Conservation (phyloP, 2,113 vertebrate genomes). For the Hiodon tergisus region DNA sequence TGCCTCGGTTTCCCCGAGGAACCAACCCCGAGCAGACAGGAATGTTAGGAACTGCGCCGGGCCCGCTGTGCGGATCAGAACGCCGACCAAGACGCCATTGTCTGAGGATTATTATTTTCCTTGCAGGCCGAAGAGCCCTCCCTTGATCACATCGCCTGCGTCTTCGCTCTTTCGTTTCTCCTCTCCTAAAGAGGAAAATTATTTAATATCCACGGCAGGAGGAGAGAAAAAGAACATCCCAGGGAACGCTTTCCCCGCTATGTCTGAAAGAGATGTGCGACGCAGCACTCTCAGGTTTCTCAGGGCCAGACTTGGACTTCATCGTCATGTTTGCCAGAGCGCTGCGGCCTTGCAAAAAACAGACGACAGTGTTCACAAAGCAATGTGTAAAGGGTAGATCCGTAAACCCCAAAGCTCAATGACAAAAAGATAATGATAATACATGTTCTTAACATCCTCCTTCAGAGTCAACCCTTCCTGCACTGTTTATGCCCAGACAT, state of each 20-base stretch:
- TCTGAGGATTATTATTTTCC: slow-evolving; percentile 54
- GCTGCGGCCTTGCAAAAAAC: not conserved
- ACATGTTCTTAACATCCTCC: too few relatives aligned
- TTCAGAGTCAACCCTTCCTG: not conserved
- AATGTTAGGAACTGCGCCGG: slow-evolving; percentile 47
- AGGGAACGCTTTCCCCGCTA: not conserved
- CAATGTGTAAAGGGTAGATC: not conserved
- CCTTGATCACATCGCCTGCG: slow-evolving; percentile 27
- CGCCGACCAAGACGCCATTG: slow-evolving; percentile 41
- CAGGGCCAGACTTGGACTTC: not conserved
- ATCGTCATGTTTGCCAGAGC: not conserved
- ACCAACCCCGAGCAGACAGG: slow-evolving; percentile 49
- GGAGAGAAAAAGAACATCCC: not conserved
- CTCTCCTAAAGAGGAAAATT: slow-evolving; percentile 36
- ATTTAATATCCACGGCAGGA: slow-evolving; percentile 32
- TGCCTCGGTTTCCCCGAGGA: slow-evolving; percentile 53
- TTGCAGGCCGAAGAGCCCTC: slow-evolving; percentile 29
- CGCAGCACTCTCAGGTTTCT: not conserved
- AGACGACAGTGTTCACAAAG: not conserved
- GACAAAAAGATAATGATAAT: too few relatives aligned
- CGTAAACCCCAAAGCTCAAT: too few relatives aligned
- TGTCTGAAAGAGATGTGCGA: not conserved
- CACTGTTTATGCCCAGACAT: not conserved
- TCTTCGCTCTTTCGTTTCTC: slow-evolving; percentile 29
- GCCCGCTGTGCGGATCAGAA: slow-evolving; percentile 47